A percentile compares a stretch with the other conserved stretches of the same genome.
Conservation (phyloP, 2,113 vertebrate genomes). For the Bos indicus region DNA sequence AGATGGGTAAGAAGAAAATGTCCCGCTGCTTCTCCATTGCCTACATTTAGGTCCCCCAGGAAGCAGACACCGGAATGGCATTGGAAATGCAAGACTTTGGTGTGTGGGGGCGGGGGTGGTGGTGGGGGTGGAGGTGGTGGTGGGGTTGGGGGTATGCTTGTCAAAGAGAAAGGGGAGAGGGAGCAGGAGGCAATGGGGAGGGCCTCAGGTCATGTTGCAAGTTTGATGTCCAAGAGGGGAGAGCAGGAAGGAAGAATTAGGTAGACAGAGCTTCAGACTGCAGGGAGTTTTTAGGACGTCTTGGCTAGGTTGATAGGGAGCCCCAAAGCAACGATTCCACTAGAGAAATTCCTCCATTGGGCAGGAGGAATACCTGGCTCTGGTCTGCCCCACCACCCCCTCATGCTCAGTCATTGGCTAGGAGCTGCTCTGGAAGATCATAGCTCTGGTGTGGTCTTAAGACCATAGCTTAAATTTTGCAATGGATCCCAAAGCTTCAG, state of each 20-base stretch:
- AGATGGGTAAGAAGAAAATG: too few species aligned
- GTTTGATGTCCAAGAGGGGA: not conserved
- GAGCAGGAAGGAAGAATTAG: not conserved
- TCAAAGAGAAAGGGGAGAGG: not conserved
- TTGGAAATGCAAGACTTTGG: not conserved
- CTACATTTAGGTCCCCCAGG: not conserved
- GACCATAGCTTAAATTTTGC: not conserved
- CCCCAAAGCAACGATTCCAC: not conserved
- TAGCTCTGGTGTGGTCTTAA: not conserved
- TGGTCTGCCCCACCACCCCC: rapidly evolving
- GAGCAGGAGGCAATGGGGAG: not conserved
- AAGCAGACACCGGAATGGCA: not conserved
- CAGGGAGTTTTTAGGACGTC: not conserved
- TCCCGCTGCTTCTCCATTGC: not conserved
- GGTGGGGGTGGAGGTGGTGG: not conserved
- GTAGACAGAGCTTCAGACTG: too few species aligned
- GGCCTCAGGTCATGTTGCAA: not conserved
- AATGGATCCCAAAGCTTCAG: not conserved
- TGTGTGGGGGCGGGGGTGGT: rapidly evolving
- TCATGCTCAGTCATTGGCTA: not conserved
- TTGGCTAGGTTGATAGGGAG: not conserved
- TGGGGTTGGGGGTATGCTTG: too few species aligned
- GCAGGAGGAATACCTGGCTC: not conserved
- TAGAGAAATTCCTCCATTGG: not conserved
- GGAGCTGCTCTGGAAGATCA: not conserved